phyloP scores from a whole-genome alignment of 2,888 invertebrate genomes.

The Cryptophagus acutangulus region DNA sequence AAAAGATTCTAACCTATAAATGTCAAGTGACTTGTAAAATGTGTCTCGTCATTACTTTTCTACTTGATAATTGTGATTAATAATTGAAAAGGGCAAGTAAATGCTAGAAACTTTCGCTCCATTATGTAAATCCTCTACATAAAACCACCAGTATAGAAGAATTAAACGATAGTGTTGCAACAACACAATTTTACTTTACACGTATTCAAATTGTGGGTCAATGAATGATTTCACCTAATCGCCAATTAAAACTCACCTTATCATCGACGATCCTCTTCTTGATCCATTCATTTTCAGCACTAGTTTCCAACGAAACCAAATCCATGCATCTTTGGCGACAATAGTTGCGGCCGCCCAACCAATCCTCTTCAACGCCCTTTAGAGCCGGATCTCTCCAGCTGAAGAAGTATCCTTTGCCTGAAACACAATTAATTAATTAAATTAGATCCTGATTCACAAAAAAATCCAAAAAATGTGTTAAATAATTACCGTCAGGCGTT shows the following conservation, averaged over 20 bases:
- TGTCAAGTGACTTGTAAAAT: too few species aligned
- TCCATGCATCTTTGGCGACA: conserved; percentile 89
- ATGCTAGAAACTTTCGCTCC: not conserved
- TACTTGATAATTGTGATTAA: too few species aligned
- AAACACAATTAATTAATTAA: not conserved
- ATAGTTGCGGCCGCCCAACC: conserved; percentile 79
- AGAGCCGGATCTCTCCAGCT: conserved; percentile 78
- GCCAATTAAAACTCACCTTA: conserved; percentile 66
- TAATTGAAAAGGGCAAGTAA: too few species aligned
- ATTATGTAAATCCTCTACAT: not conserved
- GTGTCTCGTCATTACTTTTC: too few species aligned
- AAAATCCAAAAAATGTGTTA: not conserved
- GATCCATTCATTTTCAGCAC: conserved; percentile 82
- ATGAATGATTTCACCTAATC: conserved; percentile 58
- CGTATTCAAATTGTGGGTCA: not conserved
- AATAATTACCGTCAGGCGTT: conserved; percentile 65
- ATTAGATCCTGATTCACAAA: too few species aligned
- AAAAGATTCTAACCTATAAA: too few species aligned
- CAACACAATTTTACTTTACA: not conserved
- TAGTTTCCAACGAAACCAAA: conserved; percentile 78
- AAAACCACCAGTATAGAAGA: not conserved
- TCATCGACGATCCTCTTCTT: conserved; percentile 72
- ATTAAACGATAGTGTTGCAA: not conserved
- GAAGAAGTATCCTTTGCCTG: conserved; percentile 77
- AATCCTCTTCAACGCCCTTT: conserved; percentile 72